Evolutionary conservation across 2,113 vertebrate genomes (phyloP), one percentile per base, ranked within the genome.

Genomic region (Copsychus sechellarum): DNA sequence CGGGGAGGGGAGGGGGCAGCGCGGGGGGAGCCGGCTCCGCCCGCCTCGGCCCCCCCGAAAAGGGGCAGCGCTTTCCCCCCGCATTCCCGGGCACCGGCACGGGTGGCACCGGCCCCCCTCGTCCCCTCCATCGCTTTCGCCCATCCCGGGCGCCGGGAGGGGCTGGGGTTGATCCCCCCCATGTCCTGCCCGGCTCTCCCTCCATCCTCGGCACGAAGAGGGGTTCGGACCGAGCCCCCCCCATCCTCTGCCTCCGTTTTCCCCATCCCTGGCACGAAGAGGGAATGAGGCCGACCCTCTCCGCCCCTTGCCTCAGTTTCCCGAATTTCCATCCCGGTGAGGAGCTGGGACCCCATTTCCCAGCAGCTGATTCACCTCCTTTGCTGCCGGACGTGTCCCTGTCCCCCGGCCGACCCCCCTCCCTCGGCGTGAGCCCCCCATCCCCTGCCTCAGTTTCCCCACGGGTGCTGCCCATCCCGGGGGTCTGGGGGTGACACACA

Each of bases 351-450:
- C 24, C 28, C 38, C 42, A 1, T 16, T 43, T 4, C 29, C 43
- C 14, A 8, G 3, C n/a, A 23, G 36, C 7, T 4, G 36, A 16
- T 8, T 33, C 16, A 34, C 26, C 18, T 29, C 9, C 40, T 2
- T 4, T 2, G 14, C 33, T 33, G 31, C 24, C 4, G 1, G 15
- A 13, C 29, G 1, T 0, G 8, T 24, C n/a, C n/a, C 57, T 34
- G 48, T 17, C 25, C 48, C 31, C 85, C 12, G 6, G 16, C 17
- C 4, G 58, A 22, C 0, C 31, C 74, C 15, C 40, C 16, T 5
- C 20, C 48, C 20, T 5, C 24, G 0, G 0, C 26, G 50, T 5
- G 66, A 48, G 1, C 20, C 31, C 22, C 56, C 42, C 66, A 20
- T 14, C 8, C 36, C 31, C 50, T 64, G 65, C 81, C 81, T 81